A percentile compares a stretch with the other conserved stretches of the same genome.
Evolutionary conservation across 2,113 vertebrate genomes (phyloP).

Genomic region (Galemys pyrenaicus): DNA sequence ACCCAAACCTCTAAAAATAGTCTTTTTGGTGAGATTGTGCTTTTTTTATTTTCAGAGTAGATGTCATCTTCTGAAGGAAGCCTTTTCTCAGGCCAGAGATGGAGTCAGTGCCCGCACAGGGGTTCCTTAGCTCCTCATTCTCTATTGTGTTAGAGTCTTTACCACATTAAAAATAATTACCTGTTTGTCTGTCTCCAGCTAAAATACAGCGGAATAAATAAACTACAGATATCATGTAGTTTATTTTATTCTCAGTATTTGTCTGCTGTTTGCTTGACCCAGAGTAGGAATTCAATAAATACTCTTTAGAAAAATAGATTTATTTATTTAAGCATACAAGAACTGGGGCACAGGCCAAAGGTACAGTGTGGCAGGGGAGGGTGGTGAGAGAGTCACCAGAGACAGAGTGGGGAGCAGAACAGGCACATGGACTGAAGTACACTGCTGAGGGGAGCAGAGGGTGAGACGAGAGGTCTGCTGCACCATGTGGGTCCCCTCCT

Average conservation of each 20-base stretch:
- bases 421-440: too few species aligned
- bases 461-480: too few species aligned
- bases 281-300: not conserved
- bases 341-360: too few species aligned
- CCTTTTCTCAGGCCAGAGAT: not conserved
- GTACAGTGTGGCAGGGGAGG: too few species aligned
- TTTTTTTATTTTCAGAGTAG: not conserved
- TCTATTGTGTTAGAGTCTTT: not conserved
- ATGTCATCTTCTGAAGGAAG: not conserved
- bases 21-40: not conserved
- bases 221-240: not conserved
- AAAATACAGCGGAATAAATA: not conserved
- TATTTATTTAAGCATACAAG: too few species aligned
- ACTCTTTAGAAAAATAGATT: too few species aligned
- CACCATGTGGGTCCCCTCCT: too few species aligned
- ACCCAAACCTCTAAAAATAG: not conserved
- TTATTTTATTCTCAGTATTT: not conserved
- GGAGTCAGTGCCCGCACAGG: fast-evolving
- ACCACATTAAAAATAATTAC: not conserved
- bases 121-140: too few species aligned
- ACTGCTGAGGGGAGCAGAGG: too few species aligned
- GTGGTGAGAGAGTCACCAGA: too few species aligned
- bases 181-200: not conserved
- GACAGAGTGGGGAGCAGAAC: too few species aligned
- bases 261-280: not conserved